Conservation (phyloP, 2,888 invertebrate species). For the Anagyrus pseudococci region DNA sequence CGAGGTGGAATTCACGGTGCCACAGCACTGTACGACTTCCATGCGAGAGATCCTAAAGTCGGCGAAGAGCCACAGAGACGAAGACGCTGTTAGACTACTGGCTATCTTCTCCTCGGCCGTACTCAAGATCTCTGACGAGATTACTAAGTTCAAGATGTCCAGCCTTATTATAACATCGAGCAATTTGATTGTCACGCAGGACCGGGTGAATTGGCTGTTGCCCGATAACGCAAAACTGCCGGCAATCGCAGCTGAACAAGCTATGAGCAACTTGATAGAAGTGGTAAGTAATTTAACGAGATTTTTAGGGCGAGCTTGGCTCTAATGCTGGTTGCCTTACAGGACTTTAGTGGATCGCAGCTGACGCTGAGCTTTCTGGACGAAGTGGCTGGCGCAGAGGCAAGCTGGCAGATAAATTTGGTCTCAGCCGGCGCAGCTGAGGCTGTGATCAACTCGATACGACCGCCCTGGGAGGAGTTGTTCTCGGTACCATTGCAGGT, state of each 20-base stretch:
- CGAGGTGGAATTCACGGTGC: slow-evolving; percentile 58
- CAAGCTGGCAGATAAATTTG: slow-evolving; percentile 63
- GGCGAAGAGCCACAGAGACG: slow-evolving; percentile 53
- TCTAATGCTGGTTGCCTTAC: slow-evolving; percentile 1
- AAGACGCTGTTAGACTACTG: slow-evolving; percentile 56
- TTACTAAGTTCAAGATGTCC: slow-evolving; percentile 45
- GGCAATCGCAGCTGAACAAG: slow-evolving; percentile 59
- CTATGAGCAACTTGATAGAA: slow-evolving; percentile 66
- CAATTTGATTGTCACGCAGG: slow-evolving; percentile 61
- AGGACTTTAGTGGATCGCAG: slow-evolving; percentile 51
- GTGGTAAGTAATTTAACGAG: slow-evolving; percentile 60
- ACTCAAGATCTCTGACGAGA: slow-evolving; percentile 52
- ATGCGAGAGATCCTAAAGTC: slow-evolving; percentile 50
- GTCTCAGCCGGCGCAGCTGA: slow-evolving; percentile 62
- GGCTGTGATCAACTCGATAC: slow-evolving; percentile 63
- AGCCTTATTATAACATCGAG: slow-evolving; percentile 54
- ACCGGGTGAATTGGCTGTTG: slow-evolving; percentile 63
- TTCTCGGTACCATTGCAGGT: slow-evolving; percentile 65
- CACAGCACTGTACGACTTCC: slow-evolving; percentile 51
- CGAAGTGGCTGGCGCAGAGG: slow-evolving; percentile 63
- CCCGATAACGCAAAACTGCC: slow-evolving; percentile 50
- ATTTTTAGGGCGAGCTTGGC: neutral
- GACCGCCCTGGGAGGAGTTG: slow-evolving; percentile 65
- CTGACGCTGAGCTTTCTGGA: slow-evolving; percentile 64
- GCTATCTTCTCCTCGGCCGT: slow-evolving; percentile 61